Evolutionary conservation across 2,113 vertebrate species (phyloP).

Genomic region (Tenrec ecaudatus): DNA sequence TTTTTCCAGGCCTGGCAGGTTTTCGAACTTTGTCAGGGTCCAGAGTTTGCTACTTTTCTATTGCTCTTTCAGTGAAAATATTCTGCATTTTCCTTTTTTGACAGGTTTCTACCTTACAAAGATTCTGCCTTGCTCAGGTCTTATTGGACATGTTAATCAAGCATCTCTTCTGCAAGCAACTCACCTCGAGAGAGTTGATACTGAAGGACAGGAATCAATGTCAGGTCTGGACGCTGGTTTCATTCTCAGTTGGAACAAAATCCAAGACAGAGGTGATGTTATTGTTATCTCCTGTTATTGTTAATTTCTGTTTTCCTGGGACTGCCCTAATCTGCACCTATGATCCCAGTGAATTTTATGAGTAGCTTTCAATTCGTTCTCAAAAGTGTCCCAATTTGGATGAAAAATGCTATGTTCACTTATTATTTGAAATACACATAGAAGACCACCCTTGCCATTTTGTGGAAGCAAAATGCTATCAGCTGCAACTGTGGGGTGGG

Average conservation of each 20-base stretch:
- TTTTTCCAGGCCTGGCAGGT: not conserved
- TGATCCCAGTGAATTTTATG: not conserved
- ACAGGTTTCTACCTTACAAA: not conserved
- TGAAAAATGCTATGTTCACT: not conserved
- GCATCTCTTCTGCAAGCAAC: not conserved
- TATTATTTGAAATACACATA: not conserved
- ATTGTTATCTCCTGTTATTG: not conserved
- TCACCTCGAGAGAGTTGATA: not conserved
- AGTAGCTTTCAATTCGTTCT: not conserved
- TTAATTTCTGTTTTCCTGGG: slow-evolving; percentile 29
- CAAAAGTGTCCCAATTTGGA: not conserved
- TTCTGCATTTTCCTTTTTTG: not conserved
- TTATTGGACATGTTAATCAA: too few relatives aligned
- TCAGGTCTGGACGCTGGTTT: not conserved
- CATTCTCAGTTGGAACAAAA: not conserved
- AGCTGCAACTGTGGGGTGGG: too few relatives aligned
- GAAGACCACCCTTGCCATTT: not conserved
- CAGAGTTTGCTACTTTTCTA: not conserved
- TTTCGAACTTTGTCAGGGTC: not conserved
- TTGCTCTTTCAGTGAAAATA: not conserved
- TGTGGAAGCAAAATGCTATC: not conserved
- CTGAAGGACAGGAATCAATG: not conserved
- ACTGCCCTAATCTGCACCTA: not conserved
- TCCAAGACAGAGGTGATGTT: not conserved
- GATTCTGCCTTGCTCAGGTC: too few relatives aligned